Base-by-base conservation (phyloP, 2,797 vertebrate species). In the Tauraco hartlaubi region DNA sequence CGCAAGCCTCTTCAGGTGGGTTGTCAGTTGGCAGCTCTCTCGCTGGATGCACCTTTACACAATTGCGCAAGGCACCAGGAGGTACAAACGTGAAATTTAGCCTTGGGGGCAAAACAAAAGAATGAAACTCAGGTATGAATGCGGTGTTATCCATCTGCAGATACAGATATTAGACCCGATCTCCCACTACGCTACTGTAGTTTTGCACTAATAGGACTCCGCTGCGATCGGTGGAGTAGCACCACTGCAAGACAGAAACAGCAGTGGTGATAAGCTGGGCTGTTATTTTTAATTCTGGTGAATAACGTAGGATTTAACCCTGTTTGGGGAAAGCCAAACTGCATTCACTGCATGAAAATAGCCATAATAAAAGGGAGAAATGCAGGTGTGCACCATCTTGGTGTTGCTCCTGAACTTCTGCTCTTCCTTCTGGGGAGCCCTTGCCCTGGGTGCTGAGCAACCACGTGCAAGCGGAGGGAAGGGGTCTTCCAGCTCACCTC, bases 41-140 rank as follows among this genome's bases (percentile, higher is more conserved):
- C 9, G 5, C 92, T 95, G 55, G 92, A 72, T 97, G 95, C 93
- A 94, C 92, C 92, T 96, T 96, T 90, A 85, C 94, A 91, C 92
- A 96, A 94, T 94, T 96, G 95, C 96, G 59, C 87, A 92, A 88
- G 95, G 80, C 94, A 96, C 89, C 79, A 91, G 94, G 94, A 96
- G 89, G 73, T 96, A 94, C 61, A 81, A 95, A 94, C 91, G 96
- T 90, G 96, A 95, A 90, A 85, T 92, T 72, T 81, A 96, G 96
- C 96, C 91, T 84, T 91, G 91, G 82, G 87, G 96, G 94, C 96
- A 94, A 94, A 94, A 95, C 94, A 96, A 94, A 96, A 73, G 72
- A 80, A 95, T 81, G 85, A 84, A 88, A 92, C 75, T 51, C 58
- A 46, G 87, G 78, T 96, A 81, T 78, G 92, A 92, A 74, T 17